Evolutionary conservation across 2,888 invertebrate species (phyloP).

Genomic region (Apodemia duryi): DNA sequence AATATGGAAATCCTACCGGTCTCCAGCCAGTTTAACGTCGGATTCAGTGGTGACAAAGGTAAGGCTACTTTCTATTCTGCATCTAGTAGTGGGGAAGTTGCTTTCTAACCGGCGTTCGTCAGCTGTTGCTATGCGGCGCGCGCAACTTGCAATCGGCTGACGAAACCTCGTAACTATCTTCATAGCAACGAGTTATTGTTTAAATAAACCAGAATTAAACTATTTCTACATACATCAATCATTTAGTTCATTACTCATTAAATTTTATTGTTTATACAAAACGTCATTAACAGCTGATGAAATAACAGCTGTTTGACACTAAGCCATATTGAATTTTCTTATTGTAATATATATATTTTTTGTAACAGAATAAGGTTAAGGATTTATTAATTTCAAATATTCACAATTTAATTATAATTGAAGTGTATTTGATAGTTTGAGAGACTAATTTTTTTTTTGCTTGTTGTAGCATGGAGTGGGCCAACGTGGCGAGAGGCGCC

Average conservation of each 20-base stretch:
- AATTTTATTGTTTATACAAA: constrained; percentile 30
- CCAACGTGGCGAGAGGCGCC: constrained; percentile 70
- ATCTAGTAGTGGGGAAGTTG: constrained; percentile 49
- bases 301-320: constrained; percentile 56
- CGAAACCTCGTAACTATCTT: constrained; percentile 13
- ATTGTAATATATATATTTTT: neutral
- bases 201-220: constrained; percentile 6
- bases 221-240: constrained; percentile 7
- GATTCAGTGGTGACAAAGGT: constrained; percentile 88
- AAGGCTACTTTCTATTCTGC: constrained; percentile 73
- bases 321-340: neutral
- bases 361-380: neutral
- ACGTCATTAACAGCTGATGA: constrained; percentile 57
- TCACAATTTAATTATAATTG: neutral
- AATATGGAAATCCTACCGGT: constrained; percentile 90
- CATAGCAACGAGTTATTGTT: constrained; percentile 8
- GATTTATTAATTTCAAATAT: constrained; percentile 5
- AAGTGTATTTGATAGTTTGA: neutral
- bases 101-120: constrained; percentile 63
- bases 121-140: constrained; percentile 72
- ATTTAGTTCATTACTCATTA: neutral
- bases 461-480: constrained; percentile 69
- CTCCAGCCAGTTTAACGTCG: constrained; percentile 86
- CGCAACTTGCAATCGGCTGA: constrained; percentile 40
- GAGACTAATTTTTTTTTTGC: constrained; percentile 39